Evolutionary conservation across 2,888 invertebrate species (phyloP), one percentile per base, ranked within the genome.

Genomic region (Elysia crispata): DNA sequence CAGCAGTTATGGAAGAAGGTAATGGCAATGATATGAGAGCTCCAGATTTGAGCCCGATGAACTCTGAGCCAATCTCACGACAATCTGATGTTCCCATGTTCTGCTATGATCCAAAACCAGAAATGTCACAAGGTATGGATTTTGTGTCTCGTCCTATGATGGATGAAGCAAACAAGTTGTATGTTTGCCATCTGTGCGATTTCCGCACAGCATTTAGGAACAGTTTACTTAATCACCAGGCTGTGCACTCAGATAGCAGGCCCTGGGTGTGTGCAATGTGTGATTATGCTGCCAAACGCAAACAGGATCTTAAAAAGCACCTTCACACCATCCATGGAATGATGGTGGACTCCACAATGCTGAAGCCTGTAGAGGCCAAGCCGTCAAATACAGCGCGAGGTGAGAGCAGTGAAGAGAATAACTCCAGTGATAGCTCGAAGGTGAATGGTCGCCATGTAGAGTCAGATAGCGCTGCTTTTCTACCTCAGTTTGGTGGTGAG

Each of bases 281-380:
- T 70, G 85, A 85, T 28, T 85, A 85, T 67, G 85, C 85, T 11
- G 85, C 85, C n/a, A 85, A 85, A 57, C 72, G 85, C 23, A 85
- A 85, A 31, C 82, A 83, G 33, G 85, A 85, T 72, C 70, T 85
- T 64, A 85, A 85, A 62, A 85, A 85, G 62, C 85, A 85, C 33
- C 49, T 85, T 49, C 83, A 83, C 64, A 79, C 82, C 1, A 82
- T 83, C 60, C 85, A 83, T 60, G 82, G 83, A 18, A 60, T 83
- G 79, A 77, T 83, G 67, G 80, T 80, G 1, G 81, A 83, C n/a
- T 83, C 83, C n/a, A 64, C 81, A 20, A 74, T 76, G 67, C 41
- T 80, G n/a, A 72, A 67, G 28, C 79, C 81, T 6, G 75, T 80
- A 13, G 70, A 76, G 18, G 78, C 73, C 15, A 31, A 30, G 28